These are phyloP conservation scores for Dendronephthya gigantea DNA, from an alignment of 64 coral and sea anemone species.

Conservation along the genomic window DNA sequence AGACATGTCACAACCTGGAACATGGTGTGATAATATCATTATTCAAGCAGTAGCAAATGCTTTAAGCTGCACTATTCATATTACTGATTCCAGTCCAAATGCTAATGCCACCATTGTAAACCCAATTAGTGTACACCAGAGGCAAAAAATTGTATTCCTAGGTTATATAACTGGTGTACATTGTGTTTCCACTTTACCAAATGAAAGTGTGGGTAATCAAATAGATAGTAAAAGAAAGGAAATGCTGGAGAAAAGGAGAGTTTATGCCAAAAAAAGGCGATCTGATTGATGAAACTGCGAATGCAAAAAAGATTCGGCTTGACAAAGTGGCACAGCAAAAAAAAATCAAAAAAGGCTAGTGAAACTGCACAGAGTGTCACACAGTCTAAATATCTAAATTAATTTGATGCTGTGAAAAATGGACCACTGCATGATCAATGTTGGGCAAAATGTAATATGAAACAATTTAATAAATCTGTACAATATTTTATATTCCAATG, in stretches of 20 bases:
- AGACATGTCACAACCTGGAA: conserved; percentile 36
- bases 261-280: conserved; percentile 20
- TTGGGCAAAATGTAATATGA: conserved; percentile 54
- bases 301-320: conserved; percentile 26
- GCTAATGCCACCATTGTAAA: conserved; percentile 9
- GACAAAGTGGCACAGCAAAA: conserved; percentile 20
- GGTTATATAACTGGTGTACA: conserved; percentile 29
- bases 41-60: conserved; percentile 35
- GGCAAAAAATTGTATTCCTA: conserved; percentile 14
- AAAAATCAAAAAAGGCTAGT: not conserved
- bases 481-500: conserved; percentile 3
- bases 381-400: conserved; percentile 8
- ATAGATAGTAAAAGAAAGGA: conserved; percentile 12
- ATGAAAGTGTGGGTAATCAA: not conserved
- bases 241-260: conserved; percentile 13
- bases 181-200: conserved; percentile 42
- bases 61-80: conserved; percentile 33
- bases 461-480: too few species aligned
- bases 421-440: conserved; percentile 15
- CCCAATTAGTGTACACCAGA: conserved; percentile 13
- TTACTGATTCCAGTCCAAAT: conserved; percentile 44
- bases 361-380: not conserved
- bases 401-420: conserved; percentile 18
- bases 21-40: conserved; percentile 34
- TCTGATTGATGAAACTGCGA: conserved; percentile 1